Evolutionary conservation across 2,797 vertebrate genomes (phyloP), one percentile per base, ranked within the genome.

Genomic region (Halcyon smyrnensis): DNA sequence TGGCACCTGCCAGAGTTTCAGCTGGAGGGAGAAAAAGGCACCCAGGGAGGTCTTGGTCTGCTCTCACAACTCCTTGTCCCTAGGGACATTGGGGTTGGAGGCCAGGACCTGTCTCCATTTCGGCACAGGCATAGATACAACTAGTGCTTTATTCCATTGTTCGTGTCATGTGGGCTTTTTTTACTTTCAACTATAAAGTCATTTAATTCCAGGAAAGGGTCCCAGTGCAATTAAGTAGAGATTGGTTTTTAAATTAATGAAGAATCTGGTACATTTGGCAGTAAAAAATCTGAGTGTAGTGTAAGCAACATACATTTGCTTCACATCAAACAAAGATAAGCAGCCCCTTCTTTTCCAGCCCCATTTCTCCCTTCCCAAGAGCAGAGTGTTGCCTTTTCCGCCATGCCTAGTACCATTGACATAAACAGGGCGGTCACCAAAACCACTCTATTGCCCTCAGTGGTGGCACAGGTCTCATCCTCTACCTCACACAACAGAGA

Each of bases 1-100:
- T 87, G 56, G 39, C 34, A 57, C 34, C 32, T 1, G 1, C 21
- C 45, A 87, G 54, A 60, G 27, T 65, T 77, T 89, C 60, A 94
- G 62, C 15, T 18, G 0, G 0, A 32, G 45, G 48, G 28, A 83
- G 34, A 67, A 87, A 15, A 87, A 17, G 23, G 8, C 1, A 1
- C 12, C 34, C 37, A 60, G 62, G 12, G 30, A 51, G 23, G 17
- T 79, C 74, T 84, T 32, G 45, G 57, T 37, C 53, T 89, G 41
- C 4, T 4, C 17, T 65, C 21, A 13, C 1, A 6, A 37, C 5
- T 60, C 48, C 17, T 64, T 16, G 20, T 45, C 54, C 21, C 7
- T 19, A 34, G 11, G 36, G n/a, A 20, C 3, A 1, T 9, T 14
- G 20, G 34, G 36, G n/a, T 11, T 63, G 27, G 54, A 51, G n/a